Evolutionary conservation across 1,140 invertebrate species (phyloP), one percentile per base, ranked within the genome.

Genomic region (Batillaria attramentaria): DNA sequence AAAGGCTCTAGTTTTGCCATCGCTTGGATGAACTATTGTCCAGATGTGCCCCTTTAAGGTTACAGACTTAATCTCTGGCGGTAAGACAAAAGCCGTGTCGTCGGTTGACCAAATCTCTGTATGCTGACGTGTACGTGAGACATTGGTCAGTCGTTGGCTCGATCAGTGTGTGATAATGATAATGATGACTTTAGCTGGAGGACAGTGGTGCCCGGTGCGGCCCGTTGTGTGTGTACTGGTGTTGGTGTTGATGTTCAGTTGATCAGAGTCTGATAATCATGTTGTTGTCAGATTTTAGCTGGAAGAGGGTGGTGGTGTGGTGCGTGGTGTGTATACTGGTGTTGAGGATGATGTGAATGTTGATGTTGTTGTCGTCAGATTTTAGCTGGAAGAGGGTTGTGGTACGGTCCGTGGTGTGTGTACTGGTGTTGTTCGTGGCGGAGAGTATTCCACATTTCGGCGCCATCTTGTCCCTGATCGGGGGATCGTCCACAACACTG

Each of bases 381-480:
- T 97, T 98, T 85, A 94, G 94, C 74, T 93, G 94, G 88, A 94
- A 94, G 86, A 92, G 97, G 20, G 95, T 95, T 77, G 87, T 95
- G 0, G 88, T 96, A 31, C 92, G 97, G 50, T 95, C 95, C 1
- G 87, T 91, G 0, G 90, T 97, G 2, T 92, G 97, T 20, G 92
- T 93, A 0, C 79, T 95, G 1, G 94, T 94, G 0, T 93, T 97
- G 6, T 93, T 96, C 31, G 91, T 97, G 6, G 96, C 94, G 0
- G 95, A 96, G 91, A 93, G 94, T 4, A 93, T 98, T 1, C 96
- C 97, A 0, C 92, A 94, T 81, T 98, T 98, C 87, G 96, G 97
- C 80, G 92, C 96, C n/a, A 94, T 98, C 3, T 95, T 98, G 94
- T 94, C 96, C 39, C 91, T 98, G 4, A 94, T 98, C 5, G 96